Evolutionary conservation across 1,140 invertebrate genomes (phyloP).

Genomic region (Oncopodura yosiiana): DNA sequence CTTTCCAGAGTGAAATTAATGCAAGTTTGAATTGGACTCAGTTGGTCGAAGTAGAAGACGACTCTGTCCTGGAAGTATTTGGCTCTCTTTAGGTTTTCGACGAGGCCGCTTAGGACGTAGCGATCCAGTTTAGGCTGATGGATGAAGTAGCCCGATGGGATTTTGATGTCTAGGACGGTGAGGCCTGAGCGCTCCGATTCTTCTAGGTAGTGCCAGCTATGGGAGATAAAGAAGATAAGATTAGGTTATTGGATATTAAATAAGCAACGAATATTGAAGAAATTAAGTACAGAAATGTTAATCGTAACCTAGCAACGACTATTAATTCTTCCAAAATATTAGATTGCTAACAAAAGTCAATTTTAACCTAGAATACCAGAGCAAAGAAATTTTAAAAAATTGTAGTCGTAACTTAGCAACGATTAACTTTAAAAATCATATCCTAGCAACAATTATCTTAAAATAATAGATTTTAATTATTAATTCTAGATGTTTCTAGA

Average conservation of each 20-base stretch:
- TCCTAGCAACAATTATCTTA: too few species aligned
- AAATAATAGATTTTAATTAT: too few species aligned
- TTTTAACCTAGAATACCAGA: too few species aligned
- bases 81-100: slow-evolving; percentile 72
- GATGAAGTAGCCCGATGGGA: slow-evolving; percentile 88
- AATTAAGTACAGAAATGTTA: too few species aligned
- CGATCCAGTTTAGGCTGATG: slow-evolving; percentile 79
- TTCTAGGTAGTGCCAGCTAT: slow-evolving; percentile 41
- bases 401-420: too few species aligned
- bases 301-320: too few species aligned
- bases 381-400: too few species aligned
- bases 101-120: slow-evolving; percentile 60
- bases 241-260: not conserved
- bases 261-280: too few species aligned
- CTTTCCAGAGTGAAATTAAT: slow-evolving; percentile 84
- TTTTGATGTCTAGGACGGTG: slow-evolving; percentile 78
- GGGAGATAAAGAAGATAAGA: slow-evolving; percentile 33
- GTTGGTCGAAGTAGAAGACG: slow-evolving; percentile 89
- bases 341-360: too few species aligned
- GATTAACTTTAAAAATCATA: too few species aligned
- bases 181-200: slow-evolving; percentile 58
- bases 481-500: too few species aligned
- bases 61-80: slow-evolving; percentile 70
- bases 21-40: slow-evolving; percentile 69
- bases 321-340: too few species aligned